Conservation (phyloP, 2,888 invertebrate species). For the Pharmacophagus antenor region DNA sequence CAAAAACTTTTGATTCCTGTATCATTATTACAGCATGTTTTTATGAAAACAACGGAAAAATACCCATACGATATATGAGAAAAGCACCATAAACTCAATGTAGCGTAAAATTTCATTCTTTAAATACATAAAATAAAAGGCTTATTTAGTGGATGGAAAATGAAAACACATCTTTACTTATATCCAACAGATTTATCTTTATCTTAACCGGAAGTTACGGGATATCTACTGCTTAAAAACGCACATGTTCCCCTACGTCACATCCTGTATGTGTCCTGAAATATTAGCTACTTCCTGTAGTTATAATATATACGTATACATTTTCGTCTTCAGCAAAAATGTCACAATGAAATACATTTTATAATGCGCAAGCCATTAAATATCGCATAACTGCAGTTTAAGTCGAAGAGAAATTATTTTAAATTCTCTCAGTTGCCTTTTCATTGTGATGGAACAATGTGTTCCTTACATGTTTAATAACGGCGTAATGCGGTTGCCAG, state of each 20-base stretch:
- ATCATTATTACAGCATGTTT: too few species aligned
- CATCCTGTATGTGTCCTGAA: background rate
- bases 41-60: too few species aligned
- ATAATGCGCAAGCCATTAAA: conserved; percentile 11
- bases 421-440: conserved; percentile 12
- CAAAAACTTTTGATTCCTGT: too few species aligned
- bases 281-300: background rate
- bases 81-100: too few species aligned
- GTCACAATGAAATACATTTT: conserved; percentile 16
- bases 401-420: conserved; percentile 10
- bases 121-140: too few species aligned
- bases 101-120: too few species aligned
- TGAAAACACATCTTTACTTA: too few species aligned
- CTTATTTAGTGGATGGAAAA: too few species aligned
- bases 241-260: background rate
- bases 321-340: conserved; percentile 5
- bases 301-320: background rate
- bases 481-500: conserved; percentile 1
- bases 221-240: background rate
- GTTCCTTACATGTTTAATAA: conserved; percentile 10
- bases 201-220: background rate
- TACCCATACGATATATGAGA: too few species aligned
- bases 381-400: conserved; percentile 12
- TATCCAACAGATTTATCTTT: too few species aligned
- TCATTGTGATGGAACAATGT: conserved; percentile 12